phyloP scores from a whole-genome alignment of 2,797 vertebrate species.

The Sebastes variabilis region DNA sequence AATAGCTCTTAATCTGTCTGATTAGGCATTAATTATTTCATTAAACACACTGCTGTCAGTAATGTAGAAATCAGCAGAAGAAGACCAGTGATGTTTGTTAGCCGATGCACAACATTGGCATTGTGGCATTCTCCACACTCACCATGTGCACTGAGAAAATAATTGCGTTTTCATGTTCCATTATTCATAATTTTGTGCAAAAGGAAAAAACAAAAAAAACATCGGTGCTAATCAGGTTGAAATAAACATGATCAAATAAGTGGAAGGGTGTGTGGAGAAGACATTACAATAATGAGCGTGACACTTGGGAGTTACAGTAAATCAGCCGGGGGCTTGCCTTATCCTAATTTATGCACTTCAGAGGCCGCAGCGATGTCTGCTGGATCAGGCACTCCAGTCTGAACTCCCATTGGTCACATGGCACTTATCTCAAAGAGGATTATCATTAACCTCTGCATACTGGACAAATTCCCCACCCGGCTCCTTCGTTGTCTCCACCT shows the following conservation, averaged over 20 bases:
- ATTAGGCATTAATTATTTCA: constrained; percentile 37
- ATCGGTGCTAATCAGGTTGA: constrained; percentile 28
- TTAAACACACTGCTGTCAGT: constrained; percentile 24
- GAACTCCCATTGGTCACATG: constrained; percentile 76
- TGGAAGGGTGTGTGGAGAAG: constrained; percentile 25
- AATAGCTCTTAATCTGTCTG: constrained; percentile 9
- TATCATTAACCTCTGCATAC: constrained; percentile 78
- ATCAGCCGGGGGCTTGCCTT: constrained; percentile 36
- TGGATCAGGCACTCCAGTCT: constrained; percentile 51
- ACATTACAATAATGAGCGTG: constrained; percentile 50
- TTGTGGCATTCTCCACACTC: not conserved
- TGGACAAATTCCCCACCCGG: constrained; percentile 55
- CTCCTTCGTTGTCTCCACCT: constrained; percentile 61
- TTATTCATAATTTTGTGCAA: constrained; percentile 46
- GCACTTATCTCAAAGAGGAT: constrained; percentile 76
- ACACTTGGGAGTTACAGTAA: constrained; percentile 45
- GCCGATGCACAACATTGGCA: not conserved
- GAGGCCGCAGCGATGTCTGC: constrained; percentile 48
- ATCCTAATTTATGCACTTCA: constrained; percentile 49
- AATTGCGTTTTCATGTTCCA: constrained; percentile 48
- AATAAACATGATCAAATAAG: constrained; percentile 43
- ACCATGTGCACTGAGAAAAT: constrained; percentile 23
- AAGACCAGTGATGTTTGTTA: constrained; percentile 7
- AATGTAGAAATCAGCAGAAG: constrained; percentile 5
- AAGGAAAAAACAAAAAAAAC: constrained; percentile 1